A percentile compares a stretch with the other conserved stretches of the same genome.
These are phyloP conservation scores for Acanthopleura granulata DNA, from an alignment of 2,888 invertebrate species.

Conservation along the genomic window DNA sequence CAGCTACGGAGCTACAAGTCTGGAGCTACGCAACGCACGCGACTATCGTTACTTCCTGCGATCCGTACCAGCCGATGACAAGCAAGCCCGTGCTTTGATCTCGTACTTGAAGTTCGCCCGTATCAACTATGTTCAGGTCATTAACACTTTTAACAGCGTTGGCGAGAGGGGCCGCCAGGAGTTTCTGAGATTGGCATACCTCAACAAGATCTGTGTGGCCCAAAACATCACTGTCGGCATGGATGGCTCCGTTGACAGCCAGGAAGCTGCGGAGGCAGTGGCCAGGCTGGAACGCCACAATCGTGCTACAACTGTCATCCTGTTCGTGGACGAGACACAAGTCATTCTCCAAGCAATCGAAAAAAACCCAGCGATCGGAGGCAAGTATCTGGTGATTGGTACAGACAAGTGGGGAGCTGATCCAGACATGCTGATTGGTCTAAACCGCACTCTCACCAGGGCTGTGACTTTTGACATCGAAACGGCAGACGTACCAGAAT, in stretches of 20 bases:
- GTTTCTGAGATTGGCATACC: constrained; percentile 53
- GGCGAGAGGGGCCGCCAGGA: constrained; percentile 53
- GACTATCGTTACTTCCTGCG: constrained; percentile 59
- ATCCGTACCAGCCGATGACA: constrained; percentile 64
- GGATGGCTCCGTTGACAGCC: constrained; percentile 34
- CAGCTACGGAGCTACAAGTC: constrained; percentile 59
- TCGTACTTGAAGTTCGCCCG: constrained; percentile 67
- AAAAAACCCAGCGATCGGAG: constrained; percentile 28
- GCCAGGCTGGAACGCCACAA: constrained; percentile 34
- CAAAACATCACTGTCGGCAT: constrained; percentile 50
- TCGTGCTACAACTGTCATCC: constrained; percentile 49
- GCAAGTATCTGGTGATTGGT: constrained; percentile 52
- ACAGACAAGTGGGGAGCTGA: constrained; percentile 62
- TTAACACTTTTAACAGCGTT: constrained; percentile 53
- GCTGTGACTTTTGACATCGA: constrained; percentile 60
- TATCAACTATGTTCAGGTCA: constrained; percentile 67
- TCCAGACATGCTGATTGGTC: constrained; percentile 40
- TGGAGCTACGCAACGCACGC: constrained; percentile 44
- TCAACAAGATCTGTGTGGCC: constrained; percentile 59
- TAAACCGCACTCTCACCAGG: constrained; percentile 29
- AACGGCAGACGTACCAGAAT: constrained; percentile 59
- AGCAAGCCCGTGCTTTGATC: constrained; percentile 64
- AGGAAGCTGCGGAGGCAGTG: constrained; percentile 41
- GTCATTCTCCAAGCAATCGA: constrained; percentile 49
- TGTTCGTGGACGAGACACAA: constrained; percentile 53